Percentiles rank a stretch among this genome's conserved stretches.
Conservation (phyloP, 2,888 invertebrate genomes). For the Caenorhabditis auriculariae region DNA sequence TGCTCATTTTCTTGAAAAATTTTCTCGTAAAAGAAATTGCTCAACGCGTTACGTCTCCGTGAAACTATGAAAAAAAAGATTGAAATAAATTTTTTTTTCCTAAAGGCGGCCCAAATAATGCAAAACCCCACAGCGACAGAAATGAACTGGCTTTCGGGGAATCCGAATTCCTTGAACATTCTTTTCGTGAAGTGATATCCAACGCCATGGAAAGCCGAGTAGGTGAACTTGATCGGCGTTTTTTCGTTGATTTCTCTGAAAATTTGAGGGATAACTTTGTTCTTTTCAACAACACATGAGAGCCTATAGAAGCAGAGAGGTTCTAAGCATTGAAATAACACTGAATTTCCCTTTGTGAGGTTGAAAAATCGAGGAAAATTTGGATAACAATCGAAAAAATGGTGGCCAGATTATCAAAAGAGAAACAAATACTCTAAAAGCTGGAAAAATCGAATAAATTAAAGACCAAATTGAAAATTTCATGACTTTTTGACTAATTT, state of each 20-base stretch:
- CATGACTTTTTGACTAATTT: too few relatives aligned
- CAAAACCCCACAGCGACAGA: constrained; percentile 64
- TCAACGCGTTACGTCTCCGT: too few relatives aligned
- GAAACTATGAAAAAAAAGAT: background rate
- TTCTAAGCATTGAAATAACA: background rate
- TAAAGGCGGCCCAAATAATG: background rate
- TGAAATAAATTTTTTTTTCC: background rate
- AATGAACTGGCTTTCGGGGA: constrained; percentile 66
- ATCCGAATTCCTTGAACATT: constrained; percentile 77
- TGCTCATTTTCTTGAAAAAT: background rate
- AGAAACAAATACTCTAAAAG: too few relatives aligned
- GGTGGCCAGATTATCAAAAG: too few relatives aligned
- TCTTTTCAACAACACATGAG: background rate
- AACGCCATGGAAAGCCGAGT: constrained; percentile 97
- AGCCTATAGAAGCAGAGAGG: background rate
- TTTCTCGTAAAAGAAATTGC: background rate
- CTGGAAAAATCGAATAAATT: too few relatives aligned
- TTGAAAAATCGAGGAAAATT: too few relatives aligned
- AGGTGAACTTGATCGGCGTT: constrained; percentile 74
- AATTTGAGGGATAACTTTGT: too few relatives aligned
- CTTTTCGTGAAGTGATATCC: constrained; percentile 78
- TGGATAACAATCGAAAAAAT: too few relatives aligned
- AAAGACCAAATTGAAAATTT: too few relatives aligned
- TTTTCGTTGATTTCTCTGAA: constrained; percentile 54
- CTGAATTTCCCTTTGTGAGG: too few relatives aligned